A percentile compares a stretch with the other conserved stretches of the same genome.
phyloP scores from a whole-genome alignment of 2,797 vertebrate genomes.

The Dicrostonyx torquatus region DNA sequence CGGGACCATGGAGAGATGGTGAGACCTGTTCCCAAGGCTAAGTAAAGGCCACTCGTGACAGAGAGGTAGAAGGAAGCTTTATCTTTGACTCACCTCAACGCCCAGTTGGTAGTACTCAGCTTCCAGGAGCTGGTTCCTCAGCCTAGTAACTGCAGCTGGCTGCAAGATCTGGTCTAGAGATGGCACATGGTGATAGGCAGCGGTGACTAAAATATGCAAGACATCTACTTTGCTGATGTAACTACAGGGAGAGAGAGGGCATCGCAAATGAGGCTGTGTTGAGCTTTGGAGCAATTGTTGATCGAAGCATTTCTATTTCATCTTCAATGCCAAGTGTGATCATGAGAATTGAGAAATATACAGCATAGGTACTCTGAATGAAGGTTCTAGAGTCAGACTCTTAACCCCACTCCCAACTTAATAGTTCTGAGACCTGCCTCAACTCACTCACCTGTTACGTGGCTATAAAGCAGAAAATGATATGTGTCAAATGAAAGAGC shows the following conservation, averaged over 20 bases:
- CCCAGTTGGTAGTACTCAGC: constrained; percentile 96
- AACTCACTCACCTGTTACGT: neutral
- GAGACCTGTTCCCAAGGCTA: neutral
- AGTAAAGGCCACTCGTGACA: neutral
- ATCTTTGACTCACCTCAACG: constrained; percentile 91
- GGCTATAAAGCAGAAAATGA: neutral
- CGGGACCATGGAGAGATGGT: neutral
- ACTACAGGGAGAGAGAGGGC: constrained; percentile 83
- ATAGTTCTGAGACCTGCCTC: neutral
- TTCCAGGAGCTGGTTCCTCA: constrained; percentile 96
- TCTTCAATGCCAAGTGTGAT: neutral
- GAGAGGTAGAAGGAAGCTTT: neutral
- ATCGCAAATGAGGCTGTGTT: neutral
- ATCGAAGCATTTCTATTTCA: constrained; percentile 7
- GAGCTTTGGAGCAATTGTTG: neutral
- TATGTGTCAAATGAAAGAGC: neutral
- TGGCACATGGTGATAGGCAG: constrained; percentile 95
- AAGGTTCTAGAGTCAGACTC: neutral
- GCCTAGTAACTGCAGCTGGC: constrained; percentile 92
- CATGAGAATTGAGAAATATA: neutral
- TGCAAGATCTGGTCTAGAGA: constrained; percentile 96
- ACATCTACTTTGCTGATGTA: constrained; percentile 99
- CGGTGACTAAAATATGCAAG: constrained; percentile 94
- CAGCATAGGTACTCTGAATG: neutral
- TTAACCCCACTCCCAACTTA: neutral